Evolutionary conservation across 2,888 invertebrate genomes (phyloP).

Genomic region (Andricus quercusramuli): DNA sequence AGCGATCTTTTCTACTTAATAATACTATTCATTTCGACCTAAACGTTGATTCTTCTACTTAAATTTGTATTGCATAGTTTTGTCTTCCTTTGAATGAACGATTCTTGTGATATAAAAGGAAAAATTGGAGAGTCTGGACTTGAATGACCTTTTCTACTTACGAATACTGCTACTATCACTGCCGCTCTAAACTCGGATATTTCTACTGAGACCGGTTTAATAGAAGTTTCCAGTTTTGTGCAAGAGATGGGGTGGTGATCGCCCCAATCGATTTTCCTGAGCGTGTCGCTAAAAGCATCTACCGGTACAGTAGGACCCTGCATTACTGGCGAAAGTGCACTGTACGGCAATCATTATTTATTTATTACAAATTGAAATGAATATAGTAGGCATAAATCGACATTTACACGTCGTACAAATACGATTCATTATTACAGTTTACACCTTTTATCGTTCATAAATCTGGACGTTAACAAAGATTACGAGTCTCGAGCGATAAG

Average conservation of each 20-base stretch:
- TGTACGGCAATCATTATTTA: background rate
- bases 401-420: conserved; percentile 65
- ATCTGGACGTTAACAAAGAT: conserved; percentile 68
- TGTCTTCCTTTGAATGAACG: background rate
- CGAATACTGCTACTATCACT: background rate
- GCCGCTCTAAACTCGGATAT: background rate
- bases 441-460: conserved; percentile 73
- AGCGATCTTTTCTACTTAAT: background rate
- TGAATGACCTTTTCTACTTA: background rate
- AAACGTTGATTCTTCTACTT: background rate
- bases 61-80: background rate
- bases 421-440: conserved; percentile 70
- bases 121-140: background rate
- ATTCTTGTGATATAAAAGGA: background rate
- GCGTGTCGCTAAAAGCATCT: background rate
- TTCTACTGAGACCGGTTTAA: background rate
- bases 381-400: conserved; percentile 62
- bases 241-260: conserved; percentile 22
- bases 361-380: conserved; percentile 50
- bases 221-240: background rate
- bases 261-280: background rate
- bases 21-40: too few species aligned
- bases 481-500: conserved; percentile 64
- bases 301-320: conserved; percentile 17
- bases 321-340: background rate